Percentiles rank a stretch among this genome's conserved stretches.
Conservation (phyloP, 2,888 invertebrate species). For the Strigamia transsilvanica region DNA sequence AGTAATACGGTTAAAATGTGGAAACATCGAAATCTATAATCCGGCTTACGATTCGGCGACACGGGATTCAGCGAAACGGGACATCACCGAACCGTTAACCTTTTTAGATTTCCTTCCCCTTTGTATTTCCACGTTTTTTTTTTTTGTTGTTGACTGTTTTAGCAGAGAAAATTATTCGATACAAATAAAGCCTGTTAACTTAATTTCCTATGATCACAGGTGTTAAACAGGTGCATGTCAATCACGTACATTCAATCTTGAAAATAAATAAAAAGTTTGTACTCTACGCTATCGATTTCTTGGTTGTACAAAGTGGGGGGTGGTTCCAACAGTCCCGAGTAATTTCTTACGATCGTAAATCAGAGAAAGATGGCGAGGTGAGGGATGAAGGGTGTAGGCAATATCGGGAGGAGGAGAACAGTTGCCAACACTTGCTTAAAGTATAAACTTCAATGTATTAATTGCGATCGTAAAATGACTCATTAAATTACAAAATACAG, state of each 20-base stretch:
- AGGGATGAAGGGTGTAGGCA: background rate
- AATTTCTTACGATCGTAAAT: constrained; percentile 34
- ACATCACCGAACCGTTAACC: no score
- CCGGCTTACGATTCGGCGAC: no score
- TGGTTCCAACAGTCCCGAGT: background rate
- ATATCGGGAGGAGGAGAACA: constrained; percentile 17
- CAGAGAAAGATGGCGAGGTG: background rate
- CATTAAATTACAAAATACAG: constrained; percentile 29
- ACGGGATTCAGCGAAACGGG: no score
- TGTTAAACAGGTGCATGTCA: constrained; percentile 40
- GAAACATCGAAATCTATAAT: no score
- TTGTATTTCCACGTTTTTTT: constrained; percentile 1
- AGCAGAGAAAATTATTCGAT: background rate
- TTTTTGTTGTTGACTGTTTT: background rate
- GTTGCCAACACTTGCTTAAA: constrained; percentile 3
- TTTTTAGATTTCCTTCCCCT: constrained; percentile 1
- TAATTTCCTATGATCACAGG: background rate
- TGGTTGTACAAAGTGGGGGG: background rate
- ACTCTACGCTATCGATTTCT: background rate
- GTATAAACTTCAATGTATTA: constrained; percentile 48
- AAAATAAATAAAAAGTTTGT: constrained; percentile 21
- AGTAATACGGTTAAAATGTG: no score
- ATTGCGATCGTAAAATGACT: constrained; percentile 39
- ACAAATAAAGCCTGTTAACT: background rate
- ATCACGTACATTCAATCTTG: background rate